These are phyloP conservation scores for Phlogophora meticulosa DNA, from an alignment of 2,888 invertebrate genomes.

Conservation along the genomic window DNA sequence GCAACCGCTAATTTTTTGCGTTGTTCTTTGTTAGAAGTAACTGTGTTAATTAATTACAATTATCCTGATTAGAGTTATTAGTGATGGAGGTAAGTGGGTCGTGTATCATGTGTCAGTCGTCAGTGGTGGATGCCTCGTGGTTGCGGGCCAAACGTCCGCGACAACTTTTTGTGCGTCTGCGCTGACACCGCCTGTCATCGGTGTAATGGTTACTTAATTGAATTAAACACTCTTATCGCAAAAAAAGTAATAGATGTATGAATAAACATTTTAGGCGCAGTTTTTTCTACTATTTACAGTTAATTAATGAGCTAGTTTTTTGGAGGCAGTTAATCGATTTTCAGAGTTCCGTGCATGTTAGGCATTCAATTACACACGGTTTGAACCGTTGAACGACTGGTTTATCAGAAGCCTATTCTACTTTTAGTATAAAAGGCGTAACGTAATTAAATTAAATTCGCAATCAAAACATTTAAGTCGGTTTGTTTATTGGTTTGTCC, in stretches of 20 bases:
- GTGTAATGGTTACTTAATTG: slow-evolving; percentile 82
- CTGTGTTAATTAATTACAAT: slow-evolving; percentile 86
- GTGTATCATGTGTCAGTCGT: slow-evolving; percentile 72
- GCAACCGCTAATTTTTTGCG: slow-evolving; percentile 69
- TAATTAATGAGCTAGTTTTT: slow-evolving; percentile 53
- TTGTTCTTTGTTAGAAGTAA: slow-evolving; percentile 79
- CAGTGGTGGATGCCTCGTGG: slow-evolving; percentile 59
- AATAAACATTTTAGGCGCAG: slow-evolving; percentile 49
- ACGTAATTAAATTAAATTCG: slow-evolving; percentile 31
- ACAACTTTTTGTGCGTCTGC: slow-evolving; percentile 81
- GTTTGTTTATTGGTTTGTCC: slow-evolving; percentile 24
- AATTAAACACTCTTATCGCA: slow-evolving; percentile 77
- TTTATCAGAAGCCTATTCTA: slow-evolving; percentile 43
- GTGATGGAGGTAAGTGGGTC: slow-evolving; percentile 81
- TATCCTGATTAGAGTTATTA: slow-evolving; percentile 83
- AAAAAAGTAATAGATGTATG: slow-evolving; percentile 63
- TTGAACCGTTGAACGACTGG: slow-evolving; percentile 20
- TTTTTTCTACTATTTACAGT: slow-evolving; percentile 51
- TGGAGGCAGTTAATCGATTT: slow-evolving; percentile 40
- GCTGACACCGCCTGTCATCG: slow-evolving; percentile 81
- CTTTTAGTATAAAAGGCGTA: slow-evolving; percentile 36
- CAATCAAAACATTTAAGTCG: slow-evolving; percentile 36
- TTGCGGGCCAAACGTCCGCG: slow-evolving; percentile 65
- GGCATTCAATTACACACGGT: slow-evolving; percentile 25
- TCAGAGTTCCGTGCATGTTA: slow-evolving; percentile 26